A percentile compares a stretch with the other conserved stretches of the same genome.
Conservation (phyloP, 2,113 vertebrate genomes). For the Syngnathus floridae region DNA sequence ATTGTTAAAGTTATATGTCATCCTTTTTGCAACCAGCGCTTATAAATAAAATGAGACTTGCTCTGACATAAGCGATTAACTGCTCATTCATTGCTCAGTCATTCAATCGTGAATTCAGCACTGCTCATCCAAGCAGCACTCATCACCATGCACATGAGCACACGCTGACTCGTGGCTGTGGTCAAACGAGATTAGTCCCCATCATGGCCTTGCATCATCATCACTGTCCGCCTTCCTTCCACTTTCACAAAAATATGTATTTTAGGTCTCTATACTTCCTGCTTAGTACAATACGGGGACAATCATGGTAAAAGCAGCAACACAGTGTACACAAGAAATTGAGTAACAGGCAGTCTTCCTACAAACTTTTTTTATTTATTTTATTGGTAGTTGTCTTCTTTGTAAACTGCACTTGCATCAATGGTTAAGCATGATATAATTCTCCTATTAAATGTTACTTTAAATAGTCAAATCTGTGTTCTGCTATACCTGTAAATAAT, state of each 20-base stretch:
- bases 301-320: too few relatives aligned
- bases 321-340: too few relatives aligned
- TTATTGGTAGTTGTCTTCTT: too few relatives aligned
- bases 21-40: background rate
- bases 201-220: background rate
- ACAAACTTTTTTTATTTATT: too few relatives aligned
- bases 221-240: too few relatives aligned
- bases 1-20: background rate
- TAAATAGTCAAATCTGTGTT: background rate
- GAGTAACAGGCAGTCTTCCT: too few relatives aligned
- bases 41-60: background rate
- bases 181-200: constrained; percentile 21
- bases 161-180: constrained; percentile 11
- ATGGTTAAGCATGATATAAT: too few relatives aligned
- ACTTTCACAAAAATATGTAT: too few relatives aligned
- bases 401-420: too few relatives aligned
- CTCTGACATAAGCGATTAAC: background rate
- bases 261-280: too few relatives aligned
- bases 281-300: too few relatives aligned
- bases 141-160: constrained; percentile 1
- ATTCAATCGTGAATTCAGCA: background rate
- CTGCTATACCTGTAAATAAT: background rate
- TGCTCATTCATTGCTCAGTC: background rate
- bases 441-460: too few relatives aligned
- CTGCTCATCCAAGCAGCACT: background rate